These are phyloP conservation scores for Pristionchus exspectatus DNA, from an alignment of 2,888 invertebrate species.

Conservation along the genomic window DNA sequence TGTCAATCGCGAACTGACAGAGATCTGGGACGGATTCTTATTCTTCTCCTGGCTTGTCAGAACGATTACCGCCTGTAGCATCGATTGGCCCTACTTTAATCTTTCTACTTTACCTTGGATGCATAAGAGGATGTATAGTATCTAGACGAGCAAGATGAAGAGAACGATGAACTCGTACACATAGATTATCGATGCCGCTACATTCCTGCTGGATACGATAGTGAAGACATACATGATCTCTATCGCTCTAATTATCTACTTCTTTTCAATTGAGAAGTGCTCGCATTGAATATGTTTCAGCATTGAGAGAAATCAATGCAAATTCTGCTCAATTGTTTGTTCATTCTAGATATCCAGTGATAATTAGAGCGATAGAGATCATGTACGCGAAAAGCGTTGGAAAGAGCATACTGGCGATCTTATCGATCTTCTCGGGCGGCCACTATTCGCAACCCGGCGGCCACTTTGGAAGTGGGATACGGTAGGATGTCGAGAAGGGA, in stretches of 20 bases:
- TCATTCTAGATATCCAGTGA: neutral
- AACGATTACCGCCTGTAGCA: neutral
- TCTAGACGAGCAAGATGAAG: neutral
- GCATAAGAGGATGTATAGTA: neutral
- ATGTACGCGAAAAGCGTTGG: constrained; percentile 78
- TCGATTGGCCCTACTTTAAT: neutral
- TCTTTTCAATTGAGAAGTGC: too few species aligned
- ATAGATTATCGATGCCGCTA: neutral
- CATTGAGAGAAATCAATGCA: too few species aligned
- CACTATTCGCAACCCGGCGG: constrained; percentile 58
- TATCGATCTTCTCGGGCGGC: constrained; percentile 76
- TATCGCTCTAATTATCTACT: neutral
- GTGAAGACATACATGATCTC: neutral
- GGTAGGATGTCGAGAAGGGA: constrained; percentile 48
- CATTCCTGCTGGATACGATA: neutral
- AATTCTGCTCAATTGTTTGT: neutral
- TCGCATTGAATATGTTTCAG: too few species aligned
- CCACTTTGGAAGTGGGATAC: constrained; percentile 54
- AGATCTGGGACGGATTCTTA: neutral
- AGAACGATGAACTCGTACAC: neutral
- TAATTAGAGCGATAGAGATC: constrained; percentile 70
- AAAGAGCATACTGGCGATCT: constrained; percentile 73
- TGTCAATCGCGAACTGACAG: neutral
- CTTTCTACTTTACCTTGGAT: neutral
- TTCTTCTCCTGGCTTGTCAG: neutral